Conservation (phyloP, 2,888 invertebrate species). For the Meghimatium bilineatum region DNA sequence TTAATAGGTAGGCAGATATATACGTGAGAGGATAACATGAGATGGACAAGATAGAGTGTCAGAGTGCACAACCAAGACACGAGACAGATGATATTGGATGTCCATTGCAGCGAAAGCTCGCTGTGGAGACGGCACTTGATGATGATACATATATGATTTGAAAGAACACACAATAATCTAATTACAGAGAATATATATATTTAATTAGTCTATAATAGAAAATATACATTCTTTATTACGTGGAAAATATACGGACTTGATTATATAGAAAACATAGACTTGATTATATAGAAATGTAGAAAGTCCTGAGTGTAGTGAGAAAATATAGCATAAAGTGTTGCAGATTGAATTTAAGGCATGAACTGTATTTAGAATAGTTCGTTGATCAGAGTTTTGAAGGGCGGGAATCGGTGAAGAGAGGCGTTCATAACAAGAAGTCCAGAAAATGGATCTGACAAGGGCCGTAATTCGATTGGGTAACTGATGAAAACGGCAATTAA, state of each 20-base stretch:
- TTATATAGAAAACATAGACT: neutral
- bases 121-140: too few species aligned
- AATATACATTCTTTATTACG: neutral
- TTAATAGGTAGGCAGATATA: too few species aligned
- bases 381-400: neutral
- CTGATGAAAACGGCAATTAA: slow-evolving; percentile 38
- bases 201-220: neutral
- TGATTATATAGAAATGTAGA: neutral
- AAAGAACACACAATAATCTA: neutral
- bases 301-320: neutral
- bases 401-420: neutral
- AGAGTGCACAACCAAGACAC: too few species aligned
- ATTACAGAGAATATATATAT: neutral
- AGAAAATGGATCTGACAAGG: slow-evolving; percentile 4
- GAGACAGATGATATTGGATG: too few species aligned
- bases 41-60: too few species aligned
- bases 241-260: neutral
- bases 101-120: too few species aligned
- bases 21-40: too few species aligned
- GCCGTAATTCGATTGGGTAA: slow-evolving; percentile 35
- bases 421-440: neutral
- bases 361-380: neutral
- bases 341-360: neutral
- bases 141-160: too few species aligned
- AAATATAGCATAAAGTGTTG: neutral